These are phyloP conservation scores for Cyanoramphus novaezelandiae DNA, from an alignment of 2,113 vertebrate genomes.

Conservation along the genomic window DNA sequence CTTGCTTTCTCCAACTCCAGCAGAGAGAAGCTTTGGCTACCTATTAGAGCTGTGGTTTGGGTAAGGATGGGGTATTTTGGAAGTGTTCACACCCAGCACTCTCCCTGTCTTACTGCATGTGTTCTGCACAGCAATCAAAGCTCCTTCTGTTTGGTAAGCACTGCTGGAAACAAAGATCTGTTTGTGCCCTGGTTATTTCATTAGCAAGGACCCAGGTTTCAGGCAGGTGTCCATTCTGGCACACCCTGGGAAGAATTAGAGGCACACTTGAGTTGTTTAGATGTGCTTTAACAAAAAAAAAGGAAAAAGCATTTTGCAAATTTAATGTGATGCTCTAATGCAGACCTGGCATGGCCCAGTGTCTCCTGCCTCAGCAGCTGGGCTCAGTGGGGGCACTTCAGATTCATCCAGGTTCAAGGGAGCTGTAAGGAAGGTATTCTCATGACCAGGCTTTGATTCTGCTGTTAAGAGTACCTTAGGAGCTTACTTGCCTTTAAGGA, in stretches of 20 bases:
- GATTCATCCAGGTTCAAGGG: neutral
- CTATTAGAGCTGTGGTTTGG: neutral
- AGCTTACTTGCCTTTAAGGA: neutral
- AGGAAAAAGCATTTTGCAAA: neutral
- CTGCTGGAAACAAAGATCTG: neutral
- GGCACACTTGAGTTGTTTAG: neutral
- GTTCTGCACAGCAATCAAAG: neutral
- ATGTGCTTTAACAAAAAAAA: neutral
- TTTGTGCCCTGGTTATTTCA: neutral
- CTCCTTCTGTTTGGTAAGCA: slow-evolving; percentile 15
- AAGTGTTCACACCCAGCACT: neutral
- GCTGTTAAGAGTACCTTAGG: neutral
- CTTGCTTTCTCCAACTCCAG: neutral
- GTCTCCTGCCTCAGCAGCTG: slow-evolving; percentile 36
- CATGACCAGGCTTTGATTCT: neutral
- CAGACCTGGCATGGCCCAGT: neutral
- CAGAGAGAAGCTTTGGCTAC: neutral
- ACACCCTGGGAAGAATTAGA: neutral
- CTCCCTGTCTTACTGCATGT: slow-evolving; percentile 8
- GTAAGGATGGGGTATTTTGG: neutral
- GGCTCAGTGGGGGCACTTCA: slow-evolving; percentile 4
- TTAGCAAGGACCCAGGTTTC: slow-evolving; percentile 42
- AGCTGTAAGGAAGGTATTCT: neutral
- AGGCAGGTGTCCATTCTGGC: slow-evolving; percentile 50
- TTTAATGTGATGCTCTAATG: neutral